These are phyloP conservation scores for Berghia stephanieae DNA, from an alignment of 1,140 invertebrate genomes.

Conservation along the genomic window DNA sequence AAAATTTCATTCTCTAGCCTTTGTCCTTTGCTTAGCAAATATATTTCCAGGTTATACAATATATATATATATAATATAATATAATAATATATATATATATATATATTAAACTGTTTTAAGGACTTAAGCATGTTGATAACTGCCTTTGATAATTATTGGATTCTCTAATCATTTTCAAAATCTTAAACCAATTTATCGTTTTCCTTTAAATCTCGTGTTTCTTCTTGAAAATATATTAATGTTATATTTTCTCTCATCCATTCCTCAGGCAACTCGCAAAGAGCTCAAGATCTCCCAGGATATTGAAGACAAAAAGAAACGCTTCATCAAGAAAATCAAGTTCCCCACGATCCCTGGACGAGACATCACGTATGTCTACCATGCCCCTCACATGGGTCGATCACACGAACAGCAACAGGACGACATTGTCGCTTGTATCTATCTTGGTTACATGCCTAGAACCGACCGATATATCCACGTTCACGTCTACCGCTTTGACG, in stretches of 20 bases:
- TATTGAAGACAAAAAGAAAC: slow-evolving; percentile 57
- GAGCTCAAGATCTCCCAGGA: slow-evolving; percentile 92
- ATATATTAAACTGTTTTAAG: too few relatives aligned
- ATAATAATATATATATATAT: too few relatives aligned
- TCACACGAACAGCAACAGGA: slow-evolving; percentile 67
- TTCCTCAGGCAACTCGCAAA: slow-evolving; percentile 79
- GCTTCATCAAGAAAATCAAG: slow-evolving; percentile 55
- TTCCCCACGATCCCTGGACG: slow-evolving; percentile 59
- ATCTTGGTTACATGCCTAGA: slow-evolving; percentile 73
- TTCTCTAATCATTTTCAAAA: too few relatives aligned
- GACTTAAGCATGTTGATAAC: too few relatives aligned
- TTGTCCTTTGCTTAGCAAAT: too few relatives aligned
- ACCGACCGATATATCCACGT: slow-evolving; percentile 87
- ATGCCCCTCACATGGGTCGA: slow-evolving; percentile 31
- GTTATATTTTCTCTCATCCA: background rate
- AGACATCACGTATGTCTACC: slow-evolving; percentile 55
- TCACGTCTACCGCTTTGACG: slow-evolving; percentile 94
- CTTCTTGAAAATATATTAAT: too few relatives aligned
- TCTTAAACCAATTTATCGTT: too few relatives aligned
- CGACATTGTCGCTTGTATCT: slow-evolving; percentile 90
- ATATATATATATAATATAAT: too few relatives aligned
- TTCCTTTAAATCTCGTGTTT: too few relatives aligned
- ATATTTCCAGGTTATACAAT: too few relatives aligned
- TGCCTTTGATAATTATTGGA: too few relatives aligned
- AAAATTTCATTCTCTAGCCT: too few relatives aligned